Conservation (phyloP, 2,888 invertebrate genomes). For the Ashinkailepas kermadecensis region DNA sequence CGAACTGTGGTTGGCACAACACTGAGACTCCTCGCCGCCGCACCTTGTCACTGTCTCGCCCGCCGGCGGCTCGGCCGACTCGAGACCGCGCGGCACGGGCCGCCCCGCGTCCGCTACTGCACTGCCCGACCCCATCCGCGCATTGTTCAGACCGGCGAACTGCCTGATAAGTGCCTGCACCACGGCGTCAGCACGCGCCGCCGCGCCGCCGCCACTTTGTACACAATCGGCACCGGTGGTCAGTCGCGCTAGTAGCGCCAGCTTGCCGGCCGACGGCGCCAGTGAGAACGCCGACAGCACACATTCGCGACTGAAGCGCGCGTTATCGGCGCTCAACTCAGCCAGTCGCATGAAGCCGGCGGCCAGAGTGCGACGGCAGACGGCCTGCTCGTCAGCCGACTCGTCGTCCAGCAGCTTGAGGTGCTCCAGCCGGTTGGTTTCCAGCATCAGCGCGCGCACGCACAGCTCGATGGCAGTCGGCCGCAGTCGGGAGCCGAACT, state of each 20-base stretch:
- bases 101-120: too few species aligned
- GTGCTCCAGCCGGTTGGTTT: conserved; percentile 65
- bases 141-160: not conserved
- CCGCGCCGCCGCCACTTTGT: conserved; percentile 20
- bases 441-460: conserved; percentile 63
- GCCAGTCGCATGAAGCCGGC: conserved; percentile 58
- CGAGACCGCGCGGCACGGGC: too few species aligned
- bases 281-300: conserved; percentile 66
- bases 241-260: conserved; percentile 51
- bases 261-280: conserved; percentile 56
- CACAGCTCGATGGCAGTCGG: conserved; percentile 63
- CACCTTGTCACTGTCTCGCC: not conserved
- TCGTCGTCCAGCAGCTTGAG: conserved; percentile 51
- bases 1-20: too few species aligned
- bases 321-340: conserved; percentile 51
- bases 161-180: not conserved
- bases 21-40: too few species aligned
- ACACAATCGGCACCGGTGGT: conserved; percentile 38
- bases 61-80: not conserved
- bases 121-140: not conserved
- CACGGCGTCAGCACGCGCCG: not conserved
- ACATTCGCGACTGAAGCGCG: conserved; percentile 60
- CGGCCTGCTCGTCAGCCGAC: conserved; percentile 23
- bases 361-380: conserved; percentile 48
- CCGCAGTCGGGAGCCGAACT: conserved; percentile 44